Evolutionary conservation across 2,888 invertebrate species (phyloP).

Genomic region (Megamerina dolium): DNA sequence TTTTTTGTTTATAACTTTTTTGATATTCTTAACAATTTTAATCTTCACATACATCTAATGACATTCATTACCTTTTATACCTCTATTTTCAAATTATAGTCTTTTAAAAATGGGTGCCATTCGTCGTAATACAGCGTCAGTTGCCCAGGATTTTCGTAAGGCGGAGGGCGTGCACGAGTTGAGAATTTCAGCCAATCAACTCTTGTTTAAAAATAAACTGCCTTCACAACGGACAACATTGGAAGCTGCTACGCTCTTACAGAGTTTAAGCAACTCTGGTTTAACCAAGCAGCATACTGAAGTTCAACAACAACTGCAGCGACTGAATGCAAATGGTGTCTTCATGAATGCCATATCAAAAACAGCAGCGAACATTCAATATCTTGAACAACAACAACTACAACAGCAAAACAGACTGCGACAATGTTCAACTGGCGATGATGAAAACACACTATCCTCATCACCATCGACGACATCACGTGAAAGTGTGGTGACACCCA

Average conservation of each 20-base stretch:
- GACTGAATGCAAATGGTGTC: not conserved
- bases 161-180: slow-evolving; percentile 55
- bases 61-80: not conserved
- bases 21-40: not conserved
- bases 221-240: slow-evolving; percentile 47
- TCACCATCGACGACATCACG: slow-evolving; percentile 24
- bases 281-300: slow-evolving; percentile 17
- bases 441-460: slow-evolving; percentile 43
- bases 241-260: slow-evolving; percentile 43
- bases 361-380: no score
- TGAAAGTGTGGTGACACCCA: slow-evolving; percentile 32
- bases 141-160: slow-evolving; percentile 60
- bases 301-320: slow-evolving; percentile 14
- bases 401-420: slow-evolving; percentile 27
- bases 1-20: slow-evolving; percentile 1
- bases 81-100: slow-evolving; percentile 27
- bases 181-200: slow-evolving; percentile 48
- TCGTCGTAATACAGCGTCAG: slow-evolving; percentile 51
- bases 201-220: slow-evolving; percentile 48
- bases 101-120: slow-evolving; percentile 51
- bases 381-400: slow-evolving; percentile 17
- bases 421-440: slow-evolving; percentile 38
- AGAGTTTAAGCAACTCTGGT: slow-evolving; percentile 35
- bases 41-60: not conserved
- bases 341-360: no score